Percentiles rank a stretch among this genome's conserved stretches.
phyloP scores from a whole-genome alignment of 1,140 invertebrate species.

The Drosophila yakuba region DNA sequence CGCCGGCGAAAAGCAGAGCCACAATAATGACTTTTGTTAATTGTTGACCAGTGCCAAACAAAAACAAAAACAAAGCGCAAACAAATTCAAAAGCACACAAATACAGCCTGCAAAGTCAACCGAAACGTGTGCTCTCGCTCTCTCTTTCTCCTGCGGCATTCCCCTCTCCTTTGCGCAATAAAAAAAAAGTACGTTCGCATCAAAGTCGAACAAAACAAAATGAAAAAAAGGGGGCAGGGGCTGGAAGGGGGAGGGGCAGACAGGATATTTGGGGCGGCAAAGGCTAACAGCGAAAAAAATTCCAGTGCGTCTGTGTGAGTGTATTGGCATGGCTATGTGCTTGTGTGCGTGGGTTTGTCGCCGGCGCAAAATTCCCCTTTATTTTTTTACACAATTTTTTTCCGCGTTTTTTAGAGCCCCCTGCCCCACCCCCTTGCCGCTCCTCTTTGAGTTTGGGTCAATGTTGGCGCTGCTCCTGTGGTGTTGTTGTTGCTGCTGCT shows the following conservation, averaged over 20 bases:
- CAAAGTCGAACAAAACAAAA: conserved; percentile 80
- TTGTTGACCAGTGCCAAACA: conserved; percentile 30
- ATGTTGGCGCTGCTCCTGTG: conserved; percentile 64
- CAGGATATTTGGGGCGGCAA: conserved; percentile 70
- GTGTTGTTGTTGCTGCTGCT: conserved; percentile 54
- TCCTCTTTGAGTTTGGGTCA: conserved; percentile 76
- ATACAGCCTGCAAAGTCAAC: conserved; percentile 56
- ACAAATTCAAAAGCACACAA: conserved; percentile 36
- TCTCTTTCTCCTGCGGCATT: background rate
- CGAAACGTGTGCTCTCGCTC: conserved; percentile 8
- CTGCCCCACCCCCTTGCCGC: conserved; percentile 27
- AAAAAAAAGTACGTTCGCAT: conserved; percentile 46
- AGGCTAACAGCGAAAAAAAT: conserved; percentile 77
- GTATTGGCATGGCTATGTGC: conserved; percentile 37
- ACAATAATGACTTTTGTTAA: conserved; percentile 30
- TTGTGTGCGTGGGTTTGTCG: conserved; percentile 63
- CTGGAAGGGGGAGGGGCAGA: conserved; percentile 23
- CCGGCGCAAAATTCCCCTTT: conserved; percentile 79
- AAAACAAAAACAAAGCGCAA: conserved; percentile 22
- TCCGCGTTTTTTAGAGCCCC: conserved; percentile 80
- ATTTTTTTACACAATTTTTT: conserved; percentile 78
- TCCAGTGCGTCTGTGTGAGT: conserved; percentile 49
- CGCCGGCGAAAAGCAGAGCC: background rate
- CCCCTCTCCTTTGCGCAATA: conserved; percentile 19
- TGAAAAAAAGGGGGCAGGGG: conserved; percentile 44